Conservation (phyloP, 2,888 invertebrate species). For the Rotaria macrura region DNA sequence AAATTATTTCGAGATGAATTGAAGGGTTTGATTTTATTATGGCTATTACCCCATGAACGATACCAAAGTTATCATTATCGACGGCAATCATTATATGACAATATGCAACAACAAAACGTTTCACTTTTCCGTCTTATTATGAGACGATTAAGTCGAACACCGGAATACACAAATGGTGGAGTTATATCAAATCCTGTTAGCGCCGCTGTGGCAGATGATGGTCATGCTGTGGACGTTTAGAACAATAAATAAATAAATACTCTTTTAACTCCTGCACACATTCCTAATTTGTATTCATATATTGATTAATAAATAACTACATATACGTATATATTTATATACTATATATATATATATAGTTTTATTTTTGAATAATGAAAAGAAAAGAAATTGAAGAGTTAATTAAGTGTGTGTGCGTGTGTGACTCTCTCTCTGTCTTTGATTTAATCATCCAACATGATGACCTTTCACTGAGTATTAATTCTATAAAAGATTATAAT, state of each 20-base stretch:
- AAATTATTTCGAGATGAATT: neutral
- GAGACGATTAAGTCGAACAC: neutral
- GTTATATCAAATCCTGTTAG: neutral
- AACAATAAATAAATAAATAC: neutral
- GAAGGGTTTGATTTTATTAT: neutral
- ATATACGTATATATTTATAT: neutral
- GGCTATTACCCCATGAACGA: constrained; percentile 1
- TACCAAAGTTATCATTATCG: constrained; percentile 3
- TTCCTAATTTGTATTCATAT: neutral
- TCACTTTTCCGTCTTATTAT: neutral
- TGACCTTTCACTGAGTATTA: neutral
- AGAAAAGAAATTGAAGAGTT: neutral
- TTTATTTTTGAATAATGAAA: neutral
- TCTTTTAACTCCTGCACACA: neutral
- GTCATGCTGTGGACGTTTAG: neutral
- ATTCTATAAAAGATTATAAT: neutral
- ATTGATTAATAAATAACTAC: neutral
- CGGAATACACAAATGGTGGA: neutral
- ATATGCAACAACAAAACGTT: neutral
- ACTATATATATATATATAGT: neutral
- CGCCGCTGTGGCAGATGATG: neutral
- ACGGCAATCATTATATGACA: neutral
- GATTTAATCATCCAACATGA: neutral
- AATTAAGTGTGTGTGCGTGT: neutral
- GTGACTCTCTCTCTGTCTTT: neutral